Percentiles rank a stretch among this genome's conserved stretches.
These are phyloP conservation scores for Habrosyne pyritoides DNA, from an alignment of 2,888 invertebrate genomes.

Conservation along the genomic window DNA sequence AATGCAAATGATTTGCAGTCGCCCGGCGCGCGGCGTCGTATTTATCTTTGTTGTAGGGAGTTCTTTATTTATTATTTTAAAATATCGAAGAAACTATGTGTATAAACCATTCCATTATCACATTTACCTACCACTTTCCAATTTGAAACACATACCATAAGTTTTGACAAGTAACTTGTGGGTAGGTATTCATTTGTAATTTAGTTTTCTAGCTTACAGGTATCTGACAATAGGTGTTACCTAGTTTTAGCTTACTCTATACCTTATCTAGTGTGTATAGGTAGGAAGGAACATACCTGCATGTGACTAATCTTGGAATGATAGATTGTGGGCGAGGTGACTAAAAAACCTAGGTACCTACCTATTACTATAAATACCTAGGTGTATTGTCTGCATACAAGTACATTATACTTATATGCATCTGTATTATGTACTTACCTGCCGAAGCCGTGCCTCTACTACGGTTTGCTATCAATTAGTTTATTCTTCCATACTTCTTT, in stretches of 20 bases:
- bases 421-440: neutral
- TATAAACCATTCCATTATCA: too few relatives aligned
- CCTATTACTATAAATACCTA: neutral
- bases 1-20: too few relatives aligned
- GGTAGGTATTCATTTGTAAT: too few relatives aligned
- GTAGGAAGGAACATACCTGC: slow-evolving; percentile 10
- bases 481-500: neutral
- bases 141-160: too few relatives aligned
- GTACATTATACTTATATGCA: neutral
- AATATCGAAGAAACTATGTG: too few relatives aligned
- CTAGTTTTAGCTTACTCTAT: slow-evolving; percentile 10
- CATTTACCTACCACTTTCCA: too few relatives aligned
- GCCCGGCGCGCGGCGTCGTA: too few relatives aligned
- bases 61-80: too few relatives aligned
- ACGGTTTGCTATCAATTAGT: neutral
- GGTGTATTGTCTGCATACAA: neutral
- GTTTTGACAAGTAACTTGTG: too few relatives aligned
- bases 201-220: too few relatives aligned
- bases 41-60: too few relatives aligned
- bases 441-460: neutral
- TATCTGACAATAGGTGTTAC: neutral
- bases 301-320: slow-evolving; percentile 44
- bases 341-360: slow-evolving; percentile 33
- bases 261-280: slow-evolving; percentile 14
- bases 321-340: slow-evolving; percentile 43